Base-by-base conservation (phyloP, 2,797 vertebrate species). In the Sandelia bainsii region DNA sequence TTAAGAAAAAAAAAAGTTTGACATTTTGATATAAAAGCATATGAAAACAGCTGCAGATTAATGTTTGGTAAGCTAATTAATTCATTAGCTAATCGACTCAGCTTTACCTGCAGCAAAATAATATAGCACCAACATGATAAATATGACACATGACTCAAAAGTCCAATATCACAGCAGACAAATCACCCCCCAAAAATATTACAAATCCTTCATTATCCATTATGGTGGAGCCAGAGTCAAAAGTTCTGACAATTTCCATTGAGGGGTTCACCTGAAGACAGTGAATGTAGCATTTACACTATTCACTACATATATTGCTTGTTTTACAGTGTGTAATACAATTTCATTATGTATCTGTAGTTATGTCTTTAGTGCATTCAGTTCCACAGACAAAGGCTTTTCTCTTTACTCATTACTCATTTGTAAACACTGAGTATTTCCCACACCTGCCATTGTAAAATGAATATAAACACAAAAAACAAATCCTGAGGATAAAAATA, bases 261-360 rank as follows among this genome's bases (percentile, higher is more conserved):
- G 2, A 3, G 0, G 0, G 0, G 1, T 1, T 60, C 79, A 78
- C 44, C 1, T 16, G 7, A 5, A 27, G 32, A 72, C 27, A 16
- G 0, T 69, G 16, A 72, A 81, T 48, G 79, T 46, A 69, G 14
- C 63, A 39, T 48, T 23, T 8, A 32, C 22, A 62, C 6, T 46
- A 8, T 32, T 37, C 20, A 46, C n/a, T n/a, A n/a, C n/a, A n/a
- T n/a, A n/a, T n/a, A n/a, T n/a, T n/a, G n/a, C 29, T 54, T n/a
- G n/a, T 8, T 23, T 54, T 45, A 11, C 20, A 11, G 50, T 61
- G 37, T 54, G 48, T 20, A 71, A 65, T 14, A 67, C 19, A 25
- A 8, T 60, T 29, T 27, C 19, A 71, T 7, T 46, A 52, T 25
- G 2, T 14, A 69, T 54, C 16, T 46, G 12, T 42, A 46, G 22